A percentile compares a stretch with the other conserved stretches of the same genome.
These are phyloP conservation scores for Drymonia ruficornis DNA, from an alignment of 2,888 invertebrate species.

Conservation along the genomic window DNA sequence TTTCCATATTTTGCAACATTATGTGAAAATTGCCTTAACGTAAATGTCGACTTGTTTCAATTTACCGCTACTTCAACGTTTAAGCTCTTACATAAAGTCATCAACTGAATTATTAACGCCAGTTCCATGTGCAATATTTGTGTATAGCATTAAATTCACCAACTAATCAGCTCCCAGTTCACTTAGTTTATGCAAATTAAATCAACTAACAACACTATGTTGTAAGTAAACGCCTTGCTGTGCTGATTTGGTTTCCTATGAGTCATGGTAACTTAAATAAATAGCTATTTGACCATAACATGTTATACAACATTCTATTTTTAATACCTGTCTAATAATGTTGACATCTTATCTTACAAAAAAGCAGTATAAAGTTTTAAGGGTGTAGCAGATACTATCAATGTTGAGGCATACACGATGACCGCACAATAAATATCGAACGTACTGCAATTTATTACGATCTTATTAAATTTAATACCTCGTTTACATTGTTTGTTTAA, in stretches of 20 bases:
- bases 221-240: constrained; percentile 33
- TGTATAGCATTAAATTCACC: constrained; percentile 12
- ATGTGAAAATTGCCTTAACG: neutral
- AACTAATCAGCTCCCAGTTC: constrained; percentile 8
- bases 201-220: constrained; percentile 20
- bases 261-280: constrained; percentile 15
- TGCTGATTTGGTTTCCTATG: constrained; percentile 5
- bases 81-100: neutral
- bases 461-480: neutral
- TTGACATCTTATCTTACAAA: neutral
- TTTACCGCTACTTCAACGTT: neutral
- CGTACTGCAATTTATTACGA: neutral
- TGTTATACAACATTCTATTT: neutral
- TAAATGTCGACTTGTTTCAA: neutral
- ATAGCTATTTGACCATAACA: neutral
- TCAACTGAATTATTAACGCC: neutral
- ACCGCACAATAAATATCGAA: constrained; percentile 4
- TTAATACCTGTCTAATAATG: neutral
- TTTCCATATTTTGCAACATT: too few species aligned
- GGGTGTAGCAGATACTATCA: constrained; percentile 1
- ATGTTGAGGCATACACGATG: neutral
- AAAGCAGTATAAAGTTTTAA: neutral
- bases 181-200: constrained; percentile 16
- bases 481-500: too few species aligned
- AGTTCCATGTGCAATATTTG: constrained; percentile 8